A percentile compares a stretch with the other conserved stretches of the same genome.
Evolutionary conservation across 2,888 invertebrate genomes (phyloP).

Genomic region (Lampropteryx suffumata): DNA sequence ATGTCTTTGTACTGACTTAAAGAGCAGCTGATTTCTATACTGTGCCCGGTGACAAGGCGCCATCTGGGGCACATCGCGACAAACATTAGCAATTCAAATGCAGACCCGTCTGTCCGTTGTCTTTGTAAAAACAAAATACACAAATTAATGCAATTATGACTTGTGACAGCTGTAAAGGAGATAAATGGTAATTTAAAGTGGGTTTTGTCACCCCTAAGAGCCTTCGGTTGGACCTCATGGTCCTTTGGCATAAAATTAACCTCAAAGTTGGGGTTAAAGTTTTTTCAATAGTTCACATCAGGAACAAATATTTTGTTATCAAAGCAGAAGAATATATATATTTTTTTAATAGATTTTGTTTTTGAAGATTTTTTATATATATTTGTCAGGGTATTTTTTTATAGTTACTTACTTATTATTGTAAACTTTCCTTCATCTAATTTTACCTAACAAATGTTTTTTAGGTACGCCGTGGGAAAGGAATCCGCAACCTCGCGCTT

Average conservation of each 20-base stretch:
- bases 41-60: constrained; percentile 37
- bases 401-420: no score
- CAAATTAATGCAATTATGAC: constrained; percentile 51
- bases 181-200: constrained; percentile 24
- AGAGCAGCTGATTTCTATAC: background rate
- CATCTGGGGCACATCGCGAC: constrained; percentile 41
- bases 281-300: no score
- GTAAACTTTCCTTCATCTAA: no score
- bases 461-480: no score
- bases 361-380: no score
- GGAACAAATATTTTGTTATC: no score
- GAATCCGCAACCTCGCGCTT: no score
- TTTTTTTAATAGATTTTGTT: no score
- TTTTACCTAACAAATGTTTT: no score
- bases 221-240: constrained; percentile 1
- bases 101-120: constrained; percentile 33
- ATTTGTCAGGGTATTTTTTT: no score
- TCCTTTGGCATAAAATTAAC: background rate
- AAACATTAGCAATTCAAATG: constrained; percentile 52
- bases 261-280: background rate
- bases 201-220: constrained; percentile 13
- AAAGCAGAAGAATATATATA: no score
- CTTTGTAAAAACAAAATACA: constrained; percentile 48
- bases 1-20: background rate
- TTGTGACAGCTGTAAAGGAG: constrained; percentile 41